Base-by-base conservation (phyloP, 2,113 vertebrate genomes). In the Pygoscelis adeliae region DNA sequence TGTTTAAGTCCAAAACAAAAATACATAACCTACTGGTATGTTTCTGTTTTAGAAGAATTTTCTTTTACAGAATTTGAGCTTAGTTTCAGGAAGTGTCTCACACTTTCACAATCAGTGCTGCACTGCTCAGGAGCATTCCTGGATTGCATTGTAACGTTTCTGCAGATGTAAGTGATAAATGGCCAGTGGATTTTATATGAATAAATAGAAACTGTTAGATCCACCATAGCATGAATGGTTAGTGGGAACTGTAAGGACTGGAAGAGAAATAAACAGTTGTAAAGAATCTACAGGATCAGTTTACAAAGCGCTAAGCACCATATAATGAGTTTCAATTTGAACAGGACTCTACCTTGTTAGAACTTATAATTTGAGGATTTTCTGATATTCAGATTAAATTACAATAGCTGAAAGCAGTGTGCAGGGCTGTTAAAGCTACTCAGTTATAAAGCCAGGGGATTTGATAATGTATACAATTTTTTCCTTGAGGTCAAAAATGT, bases 401-500 rank as follows among this genome's bases (percentile, higher is more conserved):
- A 86, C 59, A 92, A 88, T 55, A 87, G 52, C 90, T 97, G 26
- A 36, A 87, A 96, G 85, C 86, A 47, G 21, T 62, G 52, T 50
- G 69, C 6, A 34, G 71, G n/a, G 34, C 59, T 92, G 49, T 93
- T 96, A 83, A 95, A 90, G 30, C 73, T 82, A 84, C 53, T 95
- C 32, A 20, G 17, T 58, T 95, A 72, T 61, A 93, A 96, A 93
- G 67, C n/a, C 86, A 83, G 80, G 87, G 55, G 80, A 96, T 97
- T 97, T 97, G 94, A 96, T 98, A 96, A 98, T 94, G 71, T 96
- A 80, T 74, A 96, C 87, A 70, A 46, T 89, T 97, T 93, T 97
- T 71, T 88, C 97, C 96, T 97, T 94, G 93, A 97, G 96, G 96
- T 92, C 93, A 97, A 97, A 98, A 97, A 97, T 94, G 76, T 96